Evolutionary conservation across 2,888 invertebrate species (phyloP).

Genomic region (Ypsolopha sequella): DNA sequence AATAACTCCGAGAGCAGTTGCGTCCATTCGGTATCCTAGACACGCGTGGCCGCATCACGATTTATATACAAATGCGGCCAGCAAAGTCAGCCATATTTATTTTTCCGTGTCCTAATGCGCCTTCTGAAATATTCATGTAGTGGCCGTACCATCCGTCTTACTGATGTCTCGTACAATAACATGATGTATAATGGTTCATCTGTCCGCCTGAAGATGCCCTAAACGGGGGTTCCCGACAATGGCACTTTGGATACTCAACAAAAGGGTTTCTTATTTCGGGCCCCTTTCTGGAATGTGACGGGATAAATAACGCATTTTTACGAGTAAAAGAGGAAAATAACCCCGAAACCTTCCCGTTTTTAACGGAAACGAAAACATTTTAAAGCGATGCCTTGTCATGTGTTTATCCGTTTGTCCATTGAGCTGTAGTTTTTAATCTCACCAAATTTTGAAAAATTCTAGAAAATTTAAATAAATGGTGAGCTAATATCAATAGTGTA

Average conservation of each 20-base stretch:
- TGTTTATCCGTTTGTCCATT: too few species aligned
- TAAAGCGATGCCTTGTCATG: too few species aligned
- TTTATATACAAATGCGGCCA: conserved; percentile 64
- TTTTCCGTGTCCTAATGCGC: conserved; percentile 61
- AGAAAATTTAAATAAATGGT: too few species aligned
- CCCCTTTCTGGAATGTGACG: neutral
- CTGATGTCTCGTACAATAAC: conserved; percentile 49
- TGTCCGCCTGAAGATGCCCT: conserved; percentile 7
- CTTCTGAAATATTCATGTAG: conserved; percentile 64
- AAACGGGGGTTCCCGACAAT: conserved; percentile 3
- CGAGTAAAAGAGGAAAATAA: too few species aligned
- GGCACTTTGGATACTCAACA: neutral
- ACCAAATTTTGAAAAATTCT: too few species aligned
- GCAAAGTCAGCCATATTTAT: conserved; percentile 60
- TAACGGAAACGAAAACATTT: too few species aligned
- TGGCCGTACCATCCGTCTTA: conserved; percentile 57
- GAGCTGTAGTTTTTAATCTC: too few species aligned
- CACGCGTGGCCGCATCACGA: conserved; percentile 50
- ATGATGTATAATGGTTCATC: conserved; percentile 34
- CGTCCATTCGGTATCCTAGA: conserved; percentile 40
- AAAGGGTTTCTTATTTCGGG: conserved; percentile 1
- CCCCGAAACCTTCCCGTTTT: too few species aligned
- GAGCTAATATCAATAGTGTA: too few species aligned
- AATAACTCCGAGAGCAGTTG: conserved; percentile 31
- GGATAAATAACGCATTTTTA: too few species aligned